Base-by-base conservation (phyloP, 1,140 invertebrate genomes). In the Papilio aristodemus region DNA sequence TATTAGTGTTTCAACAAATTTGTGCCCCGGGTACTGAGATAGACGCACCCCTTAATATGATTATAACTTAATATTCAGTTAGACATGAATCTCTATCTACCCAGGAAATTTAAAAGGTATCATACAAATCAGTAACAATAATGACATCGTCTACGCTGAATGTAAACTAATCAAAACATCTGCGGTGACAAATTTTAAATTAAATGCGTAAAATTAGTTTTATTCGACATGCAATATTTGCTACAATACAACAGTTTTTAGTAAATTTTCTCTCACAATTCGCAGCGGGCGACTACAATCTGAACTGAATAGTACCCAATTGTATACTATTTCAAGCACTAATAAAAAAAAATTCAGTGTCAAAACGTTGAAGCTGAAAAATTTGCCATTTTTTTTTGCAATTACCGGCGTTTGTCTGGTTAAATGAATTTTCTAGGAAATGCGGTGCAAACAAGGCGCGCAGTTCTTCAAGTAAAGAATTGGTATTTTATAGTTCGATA, bases 201-300 rank as follows among this genome's bases (percentile, higher is more conserved):
- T 54, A 54, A 22, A 54, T 3, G 46, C 46, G 19, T 54, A 25
- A 54, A 54, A 54, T 54, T 54, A 25, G 10, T 54, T 54, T 54
- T 22, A 54, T 54, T 54, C 19, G 22, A 54, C 2, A 4, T 54
- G 4, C 0, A 54, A 54, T 54, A 54, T 54, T 54, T 54, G 11
- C 46, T 11, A 54, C 17, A 9, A 22, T 54, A 46, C 19, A 46
- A 19, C 43, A 54, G 17, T 54, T 54, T 54, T 54, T 11, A 54
- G 46, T 54, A 54, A 25, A 54, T 17, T 54, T 54, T 54, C 46
- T 22, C 46, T 54, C 22, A n/a, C 8, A 6, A 8, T 46, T 19
- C 19, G 19, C 46, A 54, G 46, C 46, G 46, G 46, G 46, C 11
- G 46, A 4, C 46, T 22, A 14, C n/a, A 14, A 14, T n/a, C n/a